Conservation (phyloP, 2,888 invertebrate species). For the Rhingia campestris region DNA sequence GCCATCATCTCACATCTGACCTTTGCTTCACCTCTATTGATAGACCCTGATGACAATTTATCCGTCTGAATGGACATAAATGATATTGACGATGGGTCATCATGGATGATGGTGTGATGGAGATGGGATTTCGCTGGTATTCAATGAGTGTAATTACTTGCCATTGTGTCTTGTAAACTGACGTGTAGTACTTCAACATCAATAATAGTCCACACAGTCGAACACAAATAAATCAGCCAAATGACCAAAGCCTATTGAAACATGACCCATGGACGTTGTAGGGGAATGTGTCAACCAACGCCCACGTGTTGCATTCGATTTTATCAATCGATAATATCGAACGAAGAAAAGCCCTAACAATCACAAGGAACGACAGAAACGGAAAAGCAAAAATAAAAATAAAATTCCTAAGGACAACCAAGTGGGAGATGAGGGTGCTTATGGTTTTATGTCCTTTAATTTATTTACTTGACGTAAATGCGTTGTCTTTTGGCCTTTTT, state of each 20-base stretch:
- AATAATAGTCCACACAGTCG: conserved; percentile 5
- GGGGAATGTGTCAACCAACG: neutral
- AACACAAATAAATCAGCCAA: too few relatives aligned
- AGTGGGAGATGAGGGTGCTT: conserved; percentile 8
- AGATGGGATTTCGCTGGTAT: neutral
- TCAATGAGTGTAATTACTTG: conserved; percentile 25
- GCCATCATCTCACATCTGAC: conserved; percentile 26
- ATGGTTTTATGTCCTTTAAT: conserved; percentile 24
- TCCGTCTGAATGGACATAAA: conserved; percentile 44
- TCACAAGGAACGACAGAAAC: neutral
- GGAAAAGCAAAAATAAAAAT: neutral
- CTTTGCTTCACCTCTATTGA: conserved; percentile 45
- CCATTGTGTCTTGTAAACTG: conserved; percentile 28
- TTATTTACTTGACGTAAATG: conserved; percentile 23
- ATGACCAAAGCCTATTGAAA: too few relatives aligned
- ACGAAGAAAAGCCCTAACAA: neutral
- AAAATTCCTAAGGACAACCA: conserved; percentile 22
- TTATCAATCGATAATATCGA: conserved; percentile 23
- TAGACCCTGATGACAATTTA: conserved; percentile 16
- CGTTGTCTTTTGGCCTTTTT: conserved; percentile 31
- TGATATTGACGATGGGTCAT: conserved; percentile 47
- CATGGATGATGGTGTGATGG: conserved; percentile 13
- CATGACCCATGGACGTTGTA: too few relatives aligned
- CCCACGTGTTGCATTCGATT: conserved; percentile 25
- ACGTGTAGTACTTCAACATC: conserved; percentile 18